phyloP scores from a whole-genome alignment of 64 coral and sea anemone genomes.

The Actinia tenebrosa region DNA sequence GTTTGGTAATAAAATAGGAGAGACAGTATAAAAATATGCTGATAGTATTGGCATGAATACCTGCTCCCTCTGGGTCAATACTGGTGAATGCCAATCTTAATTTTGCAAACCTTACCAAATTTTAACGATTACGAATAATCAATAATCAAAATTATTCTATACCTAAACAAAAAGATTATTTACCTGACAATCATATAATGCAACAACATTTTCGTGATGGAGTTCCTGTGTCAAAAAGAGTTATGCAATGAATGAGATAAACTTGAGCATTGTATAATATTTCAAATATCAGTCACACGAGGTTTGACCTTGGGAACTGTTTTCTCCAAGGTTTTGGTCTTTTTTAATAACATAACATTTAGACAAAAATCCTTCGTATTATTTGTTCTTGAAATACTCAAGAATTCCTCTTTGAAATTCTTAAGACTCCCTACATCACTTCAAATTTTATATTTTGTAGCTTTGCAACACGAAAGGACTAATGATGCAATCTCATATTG shows the following conservation, averaged over 20 bases:
- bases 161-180: neutral
- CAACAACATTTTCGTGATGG: conserved; percentile 94
- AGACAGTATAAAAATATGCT: neutral
- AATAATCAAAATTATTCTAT: neutral
- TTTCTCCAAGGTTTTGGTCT: no score
- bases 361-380: neutral
- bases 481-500: neutral
- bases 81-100: no score
- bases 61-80: no score
- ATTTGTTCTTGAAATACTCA: neutral
- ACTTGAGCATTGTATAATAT: neutral
- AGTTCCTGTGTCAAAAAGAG: conserved; percentile 73
- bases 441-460: neutral
- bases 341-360: no score
- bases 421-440: neutral
- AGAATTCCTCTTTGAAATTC: neutral
- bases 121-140: neutral
- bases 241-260: neutral
- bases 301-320: neutral
- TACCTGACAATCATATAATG: conserved; percentile 90
- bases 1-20: conserved; percentile 5
- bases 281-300: neutral
- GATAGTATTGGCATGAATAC: neutral
- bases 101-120: neutral
- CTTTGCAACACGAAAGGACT: neutral